phyloP scores from a whole-genome alignment of 2,888 invertebrate species.

The Troglohyphantes excavatus region DNA sequence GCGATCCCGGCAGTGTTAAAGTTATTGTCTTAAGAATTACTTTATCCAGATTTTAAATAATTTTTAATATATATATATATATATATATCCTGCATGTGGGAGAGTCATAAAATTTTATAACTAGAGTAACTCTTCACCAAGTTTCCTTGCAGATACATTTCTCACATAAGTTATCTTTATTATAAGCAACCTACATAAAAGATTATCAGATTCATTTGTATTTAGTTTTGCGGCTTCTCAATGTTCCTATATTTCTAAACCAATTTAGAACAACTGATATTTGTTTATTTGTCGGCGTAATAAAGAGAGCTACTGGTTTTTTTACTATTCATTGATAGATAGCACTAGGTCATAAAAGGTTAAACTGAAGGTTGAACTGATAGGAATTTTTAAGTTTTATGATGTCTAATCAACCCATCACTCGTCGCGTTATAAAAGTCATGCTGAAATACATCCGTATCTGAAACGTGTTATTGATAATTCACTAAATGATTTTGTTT shows the following conservation, averaged over 20 bases:
- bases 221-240: background rate
- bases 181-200: background rate
- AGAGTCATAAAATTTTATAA: too few relatives aligned
- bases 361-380: constrained; percentile 5
- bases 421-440: background rate
- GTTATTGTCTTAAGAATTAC: too few relatives aligned
- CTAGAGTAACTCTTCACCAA: too few relatives aligned
- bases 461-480: background rate
- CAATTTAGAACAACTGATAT: background rate
- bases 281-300: background rate
- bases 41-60: too few relatives aligned
- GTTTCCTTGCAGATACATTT: too few relatives aligned
- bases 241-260: background rate
- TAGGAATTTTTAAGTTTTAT: background rate
- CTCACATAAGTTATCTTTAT: background rate
- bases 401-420: background rate
- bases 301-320: background rate
- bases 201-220: background rate
- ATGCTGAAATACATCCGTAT: background rate
- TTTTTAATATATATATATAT: too few relatives aligned
- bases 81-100: too few relatives aligned
- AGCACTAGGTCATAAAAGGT: background rate
- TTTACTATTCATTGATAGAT: background rate
- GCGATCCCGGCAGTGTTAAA: too few relatives aligned
- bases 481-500: background rate